Conservation (phyloP, 2,113 vertebrate genomes). For the Nesogale talazaci region DNA sequence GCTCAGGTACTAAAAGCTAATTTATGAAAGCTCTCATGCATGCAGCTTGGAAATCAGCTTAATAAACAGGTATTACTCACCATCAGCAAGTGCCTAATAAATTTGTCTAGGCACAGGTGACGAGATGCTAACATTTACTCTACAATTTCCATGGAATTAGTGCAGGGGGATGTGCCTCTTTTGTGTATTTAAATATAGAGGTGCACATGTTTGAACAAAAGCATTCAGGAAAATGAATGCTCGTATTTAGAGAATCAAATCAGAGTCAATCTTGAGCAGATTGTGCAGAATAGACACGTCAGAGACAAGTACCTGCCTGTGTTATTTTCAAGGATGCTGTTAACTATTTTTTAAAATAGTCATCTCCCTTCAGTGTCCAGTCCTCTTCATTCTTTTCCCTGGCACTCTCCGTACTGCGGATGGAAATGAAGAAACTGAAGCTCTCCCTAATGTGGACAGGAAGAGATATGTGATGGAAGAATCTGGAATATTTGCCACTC, state of each 20-base stretch:
- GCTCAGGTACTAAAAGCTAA: conserved; percentile 61
- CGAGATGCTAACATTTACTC: conserved; percentile 52
- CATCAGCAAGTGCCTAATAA: conserved; percentile 73
- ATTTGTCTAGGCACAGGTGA: conserved; percentile 72
- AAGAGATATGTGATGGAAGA: neutral
- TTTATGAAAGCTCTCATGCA: conserved; percentile 65
- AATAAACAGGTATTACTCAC: conserved; percentile 74
- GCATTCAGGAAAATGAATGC: neutral
- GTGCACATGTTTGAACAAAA: conserved; percentile 11
- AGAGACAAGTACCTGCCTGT: neutral
- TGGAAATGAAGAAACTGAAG: neutral
- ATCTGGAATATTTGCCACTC: neutral
- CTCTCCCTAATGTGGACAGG: neutral
- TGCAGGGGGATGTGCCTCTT: neutral
- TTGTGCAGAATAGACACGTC: neutral
- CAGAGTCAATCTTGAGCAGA: conserved; percentile 21
- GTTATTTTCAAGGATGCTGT: neutral
- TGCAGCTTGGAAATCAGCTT: conserved; percentile 69
- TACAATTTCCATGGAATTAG: conserved; percentile 26
- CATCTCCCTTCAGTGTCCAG: neutral
- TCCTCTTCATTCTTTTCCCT: neutral
- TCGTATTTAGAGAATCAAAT: neutral
- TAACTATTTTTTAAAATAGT: neutral
- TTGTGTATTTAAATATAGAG: conserved; percentile 18
- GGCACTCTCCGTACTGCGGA: neutral